Base-by-base conservation (phyloP, 1,140 invertebrate species). In the Prorops nasuta region DNA sequence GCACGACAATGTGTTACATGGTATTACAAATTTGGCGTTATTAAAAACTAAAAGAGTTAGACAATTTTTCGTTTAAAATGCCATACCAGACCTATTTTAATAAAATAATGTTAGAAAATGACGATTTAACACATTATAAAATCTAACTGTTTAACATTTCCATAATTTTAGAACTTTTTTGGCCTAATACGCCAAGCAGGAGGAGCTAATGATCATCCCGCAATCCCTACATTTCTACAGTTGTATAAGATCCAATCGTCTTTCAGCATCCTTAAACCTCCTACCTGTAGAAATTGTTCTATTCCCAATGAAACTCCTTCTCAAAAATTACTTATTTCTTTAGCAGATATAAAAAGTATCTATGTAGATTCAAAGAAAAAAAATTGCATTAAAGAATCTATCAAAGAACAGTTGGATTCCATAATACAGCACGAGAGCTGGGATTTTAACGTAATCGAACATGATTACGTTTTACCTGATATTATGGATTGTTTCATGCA, bases 391-490 rank as follows among this genome's bases (percentile, higher is more conserved):
- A 34, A 38, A 17, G 15, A 42, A 32, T 40, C 37, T 16, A 38
- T 51, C n/a, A 51, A 45, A 22, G 4, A 10, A 6, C 19, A 18
- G 12, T 22, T 51, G 6, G 18, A 35, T 16, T 14, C 36, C 38
- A 14, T 37, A 14, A 47, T 44, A 15, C 36, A 22, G 20, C 22
- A 48, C 21, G 54, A 48, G 18, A 39, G 50, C 36, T 56, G 54
- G 49, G 36, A 49, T 8, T 20, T 52, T 15, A 46, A 56, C 35
- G 21, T 37, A 20, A 37, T 37, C 9, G 40, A 51, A 35, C 38
- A 40, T 19, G 31, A 37, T 41, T 44, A 56, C 19, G 10, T 10
- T 37, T 32, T 36, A 14, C 36, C 42, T 12, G 49, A 44, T 24
- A 32, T 36, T 1, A 32, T 19, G 16, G 15, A 56, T 37, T 49